These are phyloP conservation scores for Molossus alvarezi DNA, from an alignment of 2,797 vertebrate species.

Conservation along the genomic window DNA sequence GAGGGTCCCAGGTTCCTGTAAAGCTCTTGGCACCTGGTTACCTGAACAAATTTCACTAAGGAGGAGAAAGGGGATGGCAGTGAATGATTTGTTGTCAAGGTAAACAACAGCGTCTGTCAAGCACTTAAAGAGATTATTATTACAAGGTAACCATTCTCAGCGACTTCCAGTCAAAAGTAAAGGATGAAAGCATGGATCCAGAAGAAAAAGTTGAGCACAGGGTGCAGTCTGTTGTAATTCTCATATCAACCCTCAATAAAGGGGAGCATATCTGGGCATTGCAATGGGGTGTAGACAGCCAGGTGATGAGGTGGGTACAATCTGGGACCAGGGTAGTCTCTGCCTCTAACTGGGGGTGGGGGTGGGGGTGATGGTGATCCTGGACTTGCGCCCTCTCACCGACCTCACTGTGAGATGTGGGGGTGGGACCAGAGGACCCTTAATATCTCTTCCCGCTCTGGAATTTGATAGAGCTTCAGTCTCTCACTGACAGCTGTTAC, in stretches of 20 bases:
- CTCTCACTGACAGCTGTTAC: neutral
- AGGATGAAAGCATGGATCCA: neutral
- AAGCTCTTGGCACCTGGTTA: neutral
- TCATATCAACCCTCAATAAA: neutral
- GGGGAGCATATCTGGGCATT: neutral
- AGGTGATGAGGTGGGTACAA: too few species aligned
- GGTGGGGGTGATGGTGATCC: neutral
- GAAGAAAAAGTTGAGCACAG: neutral
- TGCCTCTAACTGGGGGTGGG: neutral
- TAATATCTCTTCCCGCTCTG: neutral
- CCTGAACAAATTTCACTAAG: neutral
- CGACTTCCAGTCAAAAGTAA: neutral
- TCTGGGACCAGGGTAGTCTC: neutral
- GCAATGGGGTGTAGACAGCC: neutral
- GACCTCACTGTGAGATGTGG: neutral
- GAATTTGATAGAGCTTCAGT: constrained; percentile 49
- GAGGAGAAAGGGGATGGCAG: neutral
- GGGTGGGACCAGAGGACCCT: neutral
- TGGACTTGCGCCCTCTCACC: neutral
- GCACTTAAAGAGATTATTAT: constrained; percentile 4
- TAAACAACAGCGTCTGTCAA: neutral
- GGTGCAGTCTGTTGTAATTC: neutral
- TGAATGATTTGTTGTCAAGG: neutral
- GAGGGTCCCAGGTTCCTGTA: neutral
- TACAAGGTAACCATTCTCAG: neutral